Base-by-base conservation (phyloP, 2,113 vertebrate genomes). In the Erythrocebus patas region DNA sequence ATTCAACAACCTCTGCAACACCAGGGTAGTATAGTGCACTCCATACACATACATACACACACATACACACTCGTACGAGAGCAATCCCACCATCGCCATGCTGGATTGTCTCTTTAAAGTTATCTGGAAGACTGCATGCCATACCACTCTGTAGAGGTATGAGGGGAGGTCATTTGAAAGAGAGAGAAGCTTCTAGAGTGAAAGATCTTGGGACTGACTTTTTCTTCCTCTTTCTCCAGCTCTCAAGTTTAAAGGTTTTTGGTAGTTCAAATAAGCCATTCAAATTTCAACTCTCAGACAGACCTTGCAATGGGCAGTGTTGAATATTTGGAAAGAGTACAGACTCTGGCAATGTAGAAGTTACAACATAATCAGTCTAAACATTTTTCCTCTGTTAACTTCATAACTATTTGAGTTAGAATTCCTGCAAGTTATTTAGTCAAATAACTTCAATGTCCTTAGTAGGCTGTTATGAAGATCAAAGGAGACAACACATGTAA, bases 321-420 rank as follows among this genome's bases (percentile, higher is more conserved):
- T 38, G 20, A 79, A 66, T 32, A 80, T 40, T 27, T 23, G 59
- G 55, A 55, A 52, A 59, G 52, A 68, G 10, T 23, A 5, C 17
- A 57, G 73, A 83, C 12, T 80, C 14, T 11, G 1, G 12, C 22
- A 75, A 57, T 81, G 75, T 73, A 66, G 50, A 72, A 92, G 83
- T 97, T 88, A 95, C 68, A 93, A 86, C 8, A 78, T 61, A 85
- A 70, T 91, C 73, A 86, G 43, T 66, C 64, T 48, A 92, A 88
- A 86, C 9, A 70, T 61, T 91, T 89, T 92, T 95, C 93, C 55
- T 90, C 45, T 78, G 30, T 78, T 82, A 90, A 80, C 55, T 94
- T 45, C 43, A 5, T 89, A 75, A 73, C 72, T 55, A n/a, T n/a
- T 75, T 82, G 68, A 83, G 43, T 64, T 83, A 61, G 7, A 55